These are phyloP conservation scores for Steatocranus sp. DNA, from an alignment of 2,797 vertebrate genomes.

Conservation along the genomic window DNA sequence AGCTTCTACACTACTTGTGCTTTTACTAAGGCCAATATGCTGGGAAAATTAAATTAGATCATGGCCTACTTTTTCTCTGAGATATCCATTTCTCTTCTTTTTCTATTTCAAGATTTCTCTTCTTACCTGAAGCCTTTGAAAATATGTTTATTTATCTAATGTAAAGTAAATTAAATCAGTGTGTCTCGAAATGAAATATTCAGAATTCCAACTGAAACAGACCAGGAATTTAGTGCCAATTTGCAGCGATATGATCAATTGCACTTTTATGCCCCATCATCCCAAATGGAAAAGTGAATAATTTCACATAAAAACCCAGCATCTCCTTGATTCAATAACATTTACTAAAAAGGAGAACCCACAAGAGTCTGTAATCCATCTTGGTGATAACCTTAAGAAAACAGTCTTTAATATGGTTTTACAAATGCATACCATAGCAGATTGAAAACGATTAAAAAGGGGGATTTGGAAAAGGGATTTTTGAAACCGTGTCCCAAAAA, in stretches of 20 bases:
- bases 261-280: background rate
- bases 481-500: background rate
- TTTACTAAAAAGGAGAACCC: background rate
- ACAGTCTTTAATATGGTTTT: background rate
- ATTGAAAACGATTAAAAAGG: background rate
- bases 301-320: background rate
- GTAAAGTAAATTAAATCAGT: background rate
- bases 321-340: background rate
- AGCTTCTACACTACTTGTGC: background rate
- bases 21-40: background rate
- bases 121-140: background rate
- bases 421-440: background rate
- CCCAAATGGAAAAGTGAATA: background rate
- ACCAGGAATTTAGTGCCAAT: background rate
- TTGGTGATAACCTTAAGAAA: conserved; percentile 1
- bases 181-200: background rate
- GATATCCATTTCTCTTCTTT: background rate
- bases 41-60: background rate
- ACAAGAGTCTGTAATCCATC: background rate
- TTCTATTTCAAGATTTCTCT: background rate
- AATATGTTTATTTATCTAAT: background rate
- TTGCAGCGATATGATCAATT: background rate
- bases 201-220: background rate
- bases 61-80: background rate
- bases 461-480: background rate